Conservation (phyloP, 2,797 vertebrate species). For the Rhabdophis nuchalis region DNA sequence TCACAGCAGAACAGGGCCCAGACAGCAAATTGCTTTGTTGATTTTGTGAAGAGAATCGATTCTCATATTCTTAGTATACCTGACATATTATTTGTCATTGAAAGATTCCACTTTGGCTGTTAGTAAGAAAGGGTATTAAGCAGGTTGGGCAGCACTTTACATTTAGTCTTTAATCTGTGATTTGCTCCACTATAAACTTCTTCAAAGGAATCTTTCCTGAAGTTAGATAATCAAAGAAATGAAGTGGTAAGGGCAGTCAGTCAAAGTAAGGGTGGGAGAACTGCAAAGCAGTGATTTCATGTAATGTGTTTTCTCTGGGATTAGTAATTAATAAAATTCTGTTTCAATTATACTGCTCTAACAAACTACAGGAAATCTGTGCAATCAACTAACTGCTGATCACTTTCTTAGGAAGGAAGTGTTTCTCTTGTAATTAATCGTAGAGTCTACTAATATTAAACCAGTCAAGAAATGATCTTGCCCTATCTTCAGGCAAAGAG, state of each 20-base stretch:
- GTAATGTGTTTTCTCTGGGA: background rate
- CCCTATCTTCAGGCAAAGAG: background rate
- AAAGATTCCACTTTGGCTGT: background rate
- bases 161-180: background rate
- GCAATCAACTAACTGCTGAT: background rate
- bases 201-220: background rate
- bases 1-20: constrained; percentile 47
- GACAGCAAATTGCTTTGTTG: constrained; percentile 64
- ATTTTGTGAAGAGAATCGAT: constrained; percentile 59
- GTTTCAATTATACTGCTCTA: background rate
- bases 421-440: background rate
- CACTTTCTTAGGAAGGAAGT: background rate
- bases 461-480: background rate
- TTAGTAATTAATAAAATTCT: background rate
- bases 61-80: constrained; percentile 33
- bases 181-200: background rate
- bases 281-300: background rate
- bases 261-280: background rate
- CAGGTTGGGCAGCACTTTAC: background rate
- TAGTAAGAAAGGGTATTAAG: constrained; percentile 4
- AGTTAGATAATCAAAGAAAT: background rate
- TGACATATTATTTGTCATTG: constrained; percentile 39
- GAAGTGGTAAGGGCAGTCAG: background rate
- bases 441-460: background rate
- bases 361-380: background rate